phyloP scores from a whole-genome alignment of 2,888 invertebrate species.

The Acutogordius australiensis region DNA sequence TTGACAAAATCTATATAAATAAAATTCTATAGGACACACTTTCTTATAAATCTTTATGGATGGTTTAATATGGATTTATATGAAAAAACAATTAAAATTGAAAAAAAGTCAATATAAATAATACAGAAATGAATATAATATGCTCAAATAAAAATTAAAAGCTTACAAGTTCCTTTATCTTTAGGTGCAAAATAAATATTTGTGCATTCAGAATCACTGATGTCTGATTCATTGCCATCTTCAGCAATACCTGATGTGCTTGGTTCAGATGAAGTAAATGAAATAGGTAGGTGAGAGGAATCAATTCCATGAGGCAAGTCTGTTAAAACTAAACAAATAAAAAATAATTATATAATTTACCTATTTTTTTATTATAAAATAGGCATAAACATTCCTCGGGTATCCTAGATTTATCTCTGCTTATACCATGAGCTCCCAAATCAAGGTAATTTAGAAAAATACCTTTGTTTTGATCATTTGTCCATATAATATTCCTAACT shows the following conservation, averaged over 20 bases:
- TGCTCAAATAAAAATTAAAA: too few relatives aligned
- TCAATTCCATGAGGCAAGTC: neutral
- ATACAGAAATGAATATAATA: too few relatives aligned
- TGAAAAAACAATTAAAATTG: too few relatives aligned
- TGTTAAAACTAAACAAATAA: neutral
- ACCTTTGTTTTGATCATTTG: neutral
- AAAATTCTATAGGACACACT: too few relatives aligned
- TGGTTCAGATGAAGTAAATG: neutral
- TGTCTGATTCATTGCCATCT: neutral
- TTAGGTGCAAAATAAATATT: neutral
- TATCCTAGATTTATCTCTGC: neutral
- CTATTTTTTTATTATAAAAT: constrained; percentile 7
- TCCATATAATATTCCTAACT: constrained; percentile 7
- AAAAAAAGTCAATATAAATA: too few relatives aligned
- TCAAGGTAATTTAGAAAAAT: neutral
- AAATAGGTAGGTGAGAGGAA: neutral
- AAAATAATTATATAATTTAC: neutral
- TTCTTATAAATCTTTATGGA: too few relatives aligned
- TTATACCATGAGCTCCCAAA: neutral
- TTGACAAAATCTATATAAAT: too few relatives aligned
- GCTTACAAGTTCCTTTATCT: constrained; percentile 9
- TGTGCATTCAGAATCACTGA: neutral
- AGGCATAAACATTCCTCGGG: neutral
- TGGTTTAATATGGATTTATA: too few relatives aligned
- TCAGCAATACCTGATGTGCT: neutral